Evolutionary conservation across 2,113 vertebrate genomes (phyloP), one percentile per base, ranked within the genome.

Genomic region (Balaenoptera acutorostrata): DNA sequence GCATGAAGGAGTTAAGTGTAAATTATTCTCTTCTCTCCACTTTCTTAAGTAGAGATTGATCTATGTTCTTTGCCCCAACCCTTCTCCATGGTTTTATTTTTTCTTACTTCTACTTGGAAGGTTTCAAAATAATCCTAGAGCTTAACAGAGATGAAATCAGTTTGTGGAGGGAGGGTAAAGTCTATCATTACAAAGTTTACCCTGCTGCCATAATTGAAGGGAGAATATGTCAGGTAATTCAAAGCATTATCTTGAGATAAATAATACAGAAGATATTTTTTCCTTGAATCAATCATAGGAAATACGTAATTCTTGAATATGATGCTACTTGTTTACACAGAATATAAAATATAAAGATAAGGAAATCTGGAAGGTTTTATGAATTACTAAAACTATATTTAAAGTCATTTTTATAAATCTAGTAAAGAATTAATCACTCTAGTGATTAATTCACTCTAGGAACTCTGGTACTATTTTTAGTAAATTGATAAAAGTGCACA

Each of bases 271-370:
- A 89, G 57, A 68, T 33, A 93, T 27, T n/a, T 44, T 74, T 97
- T 96, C 46, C 23, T 94, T 72, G 36, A 96, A 39, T 39, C 84
- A 74, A n/a, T 84, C 18, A 69, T 36, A 63, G 20, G 11, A 57
- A 41, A 94, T 17, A 33, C 36, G 41, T 61, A 87, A 89, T 63
- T 96, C 78, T 83, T 92, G 15, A 87, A 25, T 90, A n/a, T 59
- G 20, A 88, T 59, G 15, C 4, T 46, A 88, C 55, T 85, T 93
- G 23, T 82, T 93, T 80, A 75, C 9, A 33, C 20, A 87, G 46
- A 94, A 87, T 75, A 41, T 31, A 59, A 95, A 88, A 90, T 72
- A 90, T 29, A 71, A 85, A 95, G 23, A 74, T 88, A 72, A 95
- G 75, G 69, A 15, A 64, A 59, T 59, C n/a, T 81, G 49, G 75